Conservation (phyloP, 2,113 vertebrate species). For the Bubo bubo region DNA sequence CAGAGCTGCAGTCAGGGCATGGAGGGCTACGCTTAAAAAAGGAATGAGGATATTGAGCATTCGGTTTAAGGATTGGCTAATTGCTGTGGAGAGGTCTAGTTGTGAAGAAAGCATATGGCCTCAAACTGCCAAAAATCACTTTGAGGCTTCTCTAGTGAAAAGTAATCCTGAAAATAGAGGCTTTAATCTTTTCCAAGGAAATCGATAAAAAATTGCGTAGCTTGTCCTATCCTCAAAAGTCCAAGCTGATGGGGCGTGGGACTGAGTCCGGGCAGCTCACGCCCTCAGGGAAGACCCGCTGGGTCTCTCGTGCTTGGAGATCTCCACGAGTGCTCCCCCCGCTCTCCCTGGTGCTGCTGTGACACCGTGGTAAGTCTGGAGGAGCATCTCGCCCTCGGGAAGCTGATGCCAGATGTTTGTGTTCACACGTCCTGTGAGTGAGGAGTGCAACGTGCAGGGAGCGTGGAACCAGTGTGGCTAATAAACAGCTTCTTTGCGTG, state of each 20-base stretch:
- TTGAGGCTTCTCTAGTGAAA: background rate
- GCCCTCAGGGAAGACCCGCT: rapidly evolving
- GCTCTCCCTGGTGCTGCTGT: background rate
- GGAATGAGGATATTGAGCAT: rapidly evolving
- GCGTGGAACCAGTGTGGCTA: rapidly evolving
- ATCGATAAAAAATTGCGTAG: background rate
- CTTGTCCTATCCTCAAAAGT: background rate
- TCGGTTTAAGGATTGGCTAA: background rate
- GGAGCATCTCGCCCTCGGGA: background rate
- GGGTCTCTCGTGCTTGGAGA: background rate
- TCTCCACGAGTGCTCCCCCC: rapidly evolving
- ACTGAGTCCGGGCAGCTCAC: rapidly evolving
- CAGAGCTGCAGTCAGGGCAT: background rate
- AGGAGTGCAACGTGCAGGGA: background rate
- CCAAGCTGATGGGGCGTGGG: background rate
- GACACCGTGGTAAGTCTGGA: rapidly evolving
- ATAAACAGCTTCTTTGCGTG: rapidly evolving
- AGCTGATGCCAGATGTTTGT: background rate
- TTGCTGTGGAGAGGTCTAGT: background rate
- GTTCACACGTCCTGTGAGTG: rapidly evolving
- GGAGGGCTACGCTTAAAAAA: background rate
- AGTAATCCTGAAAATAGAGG: background rate
- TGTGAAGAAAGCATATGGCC: background rate
- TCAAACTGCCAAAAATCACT: background rate
- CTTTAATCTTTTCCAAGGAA: background rate